Conservation (phyloP, 2,797 vertebrate genomes). For the Bovichtus variegatus region DNA sequence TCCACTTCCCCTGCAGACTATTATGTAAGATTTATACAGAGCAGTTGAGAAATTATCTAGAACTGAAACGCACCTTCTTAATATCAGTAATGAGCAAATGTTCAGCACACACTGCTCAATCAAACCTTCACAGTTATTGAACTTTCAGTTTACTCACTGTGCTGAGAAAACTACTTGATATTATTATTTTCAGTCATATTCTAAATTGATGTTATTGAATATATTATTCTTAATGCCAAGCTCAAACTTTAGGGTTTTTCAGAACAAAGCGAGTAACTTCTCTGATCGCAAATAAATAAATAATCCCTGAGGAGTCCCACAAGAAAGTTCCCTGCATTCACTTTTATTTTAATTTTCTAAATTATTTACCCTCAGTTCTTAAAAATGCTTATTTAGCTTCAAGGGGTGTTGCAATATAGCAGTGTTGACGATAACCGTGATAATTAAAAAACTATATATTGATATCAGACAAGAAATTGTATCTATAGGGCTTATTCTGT, state of each 20-base stretch:
- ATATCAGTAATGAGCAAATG: constrained; percentile 42
- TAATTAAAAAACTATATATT: no score
- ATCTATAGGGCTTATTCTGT: not conserved
- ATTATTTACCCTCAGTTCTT: not conserved
- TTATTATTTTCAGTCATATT: not conserved
- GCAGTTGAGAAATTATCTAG: constrained; percentile 49
- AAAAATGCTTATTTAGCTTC: not conserved
- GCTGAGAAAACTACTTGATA: not conserved
- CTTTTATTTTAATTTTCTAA: not conserved
- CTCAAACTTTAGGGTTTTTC: not conserved
- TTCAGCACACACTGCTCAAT: constrained; percentile 31
- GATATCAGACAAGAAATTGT: not conserved
- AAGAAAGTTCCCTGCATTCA: not conserved
- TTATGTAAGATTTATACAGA: constrained; percentile 39
- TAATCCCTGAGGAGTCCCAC: not conserved
- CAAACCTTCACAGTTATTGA: constrained; percentile 2
- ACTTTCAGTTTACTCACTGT: not conserved
- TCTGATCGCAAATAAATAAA: not conserved
- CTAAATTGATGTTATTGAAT: not conserved
- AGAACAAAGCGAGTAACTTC: not conserved
- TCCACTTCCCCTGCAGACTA: constrained; percentile 25
- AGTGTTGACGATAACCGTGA: no score
- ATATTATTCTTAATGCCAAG: not conserved
- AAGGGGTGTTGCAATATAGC: no score
- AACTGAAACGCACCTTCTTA: constrained; percentile 28